Evolutionary conservation across 1,140 invertebrate genomes (phyloP), one percentile per base, ranked within the genome.

Genomic region (Aporrectodea caliginosa): DNA sequence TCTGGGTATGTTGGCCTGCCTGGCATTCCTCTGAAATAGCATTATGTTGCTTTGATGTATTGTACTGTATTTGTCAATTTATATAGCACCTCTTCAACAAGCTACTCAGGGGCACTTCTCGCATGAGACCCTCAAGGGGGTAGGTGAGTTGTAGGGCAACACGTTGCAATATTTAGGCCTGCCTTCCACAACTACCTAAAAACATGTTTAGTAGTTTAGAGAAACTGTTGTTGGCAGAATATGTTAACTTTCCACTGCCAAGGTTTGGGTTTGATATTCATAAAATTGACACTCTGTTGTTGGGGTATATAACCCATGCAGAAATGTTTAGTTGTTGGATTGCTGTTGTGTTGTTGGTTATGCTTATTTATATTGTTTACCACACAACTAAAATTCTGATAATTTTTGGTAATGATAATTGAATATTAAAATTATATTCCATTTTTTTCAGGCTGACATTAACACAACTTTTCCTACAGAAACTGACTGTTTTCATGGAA

Each of bases 1-100:
- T 97, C 90, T 98, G 96, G 96, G 88, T 87, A 34, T 84, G 87
- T 58, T 75, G 43, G 6, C 22, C 79, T 71, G 22, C 22, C 22
- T 58, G 43, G 43, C 22, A 12, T 58, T 12, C 22, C 22, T 58
- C 22, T 12, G 6, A 12, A 22, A 58, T 58, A 12, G 43, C 22
- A 58, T 58, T 58, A 12, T 58, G 6, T 58, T 58, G 43, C 22
- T 58, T 58, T 58, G 43, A 6, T 58, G 43, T 6, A 12, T 58
- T 58, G 43, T 58, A 12, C 6, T 12, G 6, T 6, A 12, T 58
- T 58, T 58, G 43, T 58, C 22, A 58, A 12, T 6, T 58, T 58
- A 58, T 22, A 6, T 58, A 58, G 6, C 22, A 58, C 22, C 43
- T 58, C 22, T 58, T 58, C 22, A n/a, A n/a, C n/a, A n/a, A n/a